Conservation (phyloP, 2,113 vertebrate genomes). For the Apteryx owenii region DNA sequence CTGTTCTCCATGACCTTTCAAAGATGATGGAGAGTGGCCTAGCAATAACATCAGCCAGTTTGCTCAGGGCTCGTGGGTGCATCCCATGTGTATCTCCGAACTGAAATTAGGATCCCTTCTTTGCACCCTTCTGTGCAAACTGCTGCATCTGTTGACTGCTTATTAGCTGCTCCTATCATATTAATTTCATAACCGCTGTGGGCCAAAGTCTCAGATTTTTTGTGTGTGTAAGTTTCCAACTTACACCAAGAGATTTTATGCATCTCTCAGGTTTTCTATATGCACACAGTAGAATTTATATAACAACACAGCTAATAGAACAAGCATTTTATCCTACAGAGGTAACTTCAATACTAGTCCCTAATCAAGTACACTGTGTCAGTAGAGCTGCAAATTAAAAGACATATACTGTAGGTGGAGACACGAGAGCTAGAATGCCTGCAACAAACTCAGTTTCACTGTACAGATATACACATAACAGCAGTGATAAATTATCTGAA, state of each 20-base stretch:
- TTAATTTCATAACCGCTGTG: background rate
- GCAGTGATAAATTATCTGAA: conserved; percentile 51
- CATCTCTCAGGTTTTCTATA: background rate
- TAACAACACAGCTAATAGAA: background rate
- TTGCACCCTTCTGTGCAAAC: background rate
- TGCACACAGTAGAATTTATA: conserved; percentile 40
- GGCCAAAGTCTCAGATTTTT: background rate
- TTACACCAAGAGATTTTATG: background rate
- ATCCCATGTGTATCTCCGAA: background rate
- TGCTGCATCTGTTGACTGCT: background rate
- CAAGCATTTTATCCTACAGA: conserved; percentile 49
- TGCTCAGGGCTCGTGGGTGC: background rate
- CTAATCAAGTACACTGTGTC: conserved; percentile 43
- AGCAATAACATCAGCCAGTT: background rate
- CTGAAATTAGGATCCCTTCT: background rate
- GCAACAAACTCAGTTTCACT: conserved; percentile 13
- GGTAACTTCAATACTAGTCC: conserved; percentile 40
- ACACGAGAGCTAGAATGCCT: background rate
- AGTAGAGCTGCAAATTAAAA: conserved; percentile 52
- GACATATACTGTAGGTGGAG: conserved; percentile 13
- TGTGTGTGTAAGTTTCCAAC: background rate
- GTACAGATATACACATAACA: background rate
- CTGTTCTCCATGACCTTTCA: background rate
- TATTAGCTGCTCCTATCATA: background rate
- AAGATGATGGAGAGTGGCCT: background rate